A percentile compares a stretch with the other conserved stretches of the same genome.
These are phyloP conservation scores for Ophraella communa DNA, from an alignment of 2,888 invertebrate species.

Conservation along the genomic window DNA sequence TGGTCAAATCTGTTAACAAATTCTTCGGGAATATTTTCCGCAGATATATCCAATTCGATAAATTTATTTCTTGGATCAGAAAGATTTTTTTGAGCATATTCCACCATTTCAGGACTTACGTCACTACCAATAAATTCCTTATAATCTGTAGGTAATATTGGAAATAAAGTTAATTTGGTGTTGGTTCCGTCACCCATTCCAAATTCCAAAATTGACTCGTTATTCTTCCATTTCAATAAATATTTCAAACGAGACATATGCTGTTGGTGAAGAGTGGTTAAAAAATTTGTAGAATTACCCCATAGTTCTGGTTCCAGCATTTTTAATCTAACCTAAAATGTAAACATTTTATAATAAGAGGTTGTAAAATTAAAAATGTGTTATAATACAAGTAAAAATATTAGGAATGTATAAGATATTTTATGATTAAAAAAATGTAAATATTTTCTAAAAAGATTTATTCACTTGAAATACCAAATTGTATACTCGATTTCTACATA, in stretches of 20 bases:
- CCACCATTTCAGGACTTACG: constrained; percentile 20
- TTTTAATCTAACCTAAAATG: neutral
- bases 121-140: constrained; percentile 27
- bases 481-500: too few species aligned
- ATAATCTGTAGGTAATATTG: constrained; percentile 19
- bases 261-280: neutral
- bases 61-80: constrained; percentile 8
- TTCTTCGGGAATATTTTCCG: neutral
- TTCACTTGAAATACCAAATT: too few species aligned
- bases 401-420: too few species aligned
- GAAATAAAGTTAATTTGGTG: constrained; percentile 52
- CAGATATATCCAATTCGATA: constrained; percentile 19
- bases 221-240: constrained; percentile 48
- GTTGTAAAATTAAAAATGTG: too few species aligned
- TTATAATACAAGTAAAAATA: too few species aligned
- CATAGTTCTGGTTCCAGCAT: constrained; percentile 29
- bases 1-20: constrained; percentile 23
- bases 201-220: constrained; percentile 68
- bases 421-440: too few species aligned
- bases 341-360: too few species aligned
- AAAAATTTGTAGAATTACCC: constrained; percentile 13
- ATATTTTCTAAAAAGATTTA: too few species aligned
- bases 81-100: neutral
- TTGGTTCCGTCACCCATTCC: constrained; percentile 80
- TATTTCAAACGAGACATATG: constrained; percentile 67